A percentile compares a stretch with the other conserved stretches of the same genome.
Conservation (phyloP, 2,888 invertebrate genomes). For the Ischnura elegans region DNA sequence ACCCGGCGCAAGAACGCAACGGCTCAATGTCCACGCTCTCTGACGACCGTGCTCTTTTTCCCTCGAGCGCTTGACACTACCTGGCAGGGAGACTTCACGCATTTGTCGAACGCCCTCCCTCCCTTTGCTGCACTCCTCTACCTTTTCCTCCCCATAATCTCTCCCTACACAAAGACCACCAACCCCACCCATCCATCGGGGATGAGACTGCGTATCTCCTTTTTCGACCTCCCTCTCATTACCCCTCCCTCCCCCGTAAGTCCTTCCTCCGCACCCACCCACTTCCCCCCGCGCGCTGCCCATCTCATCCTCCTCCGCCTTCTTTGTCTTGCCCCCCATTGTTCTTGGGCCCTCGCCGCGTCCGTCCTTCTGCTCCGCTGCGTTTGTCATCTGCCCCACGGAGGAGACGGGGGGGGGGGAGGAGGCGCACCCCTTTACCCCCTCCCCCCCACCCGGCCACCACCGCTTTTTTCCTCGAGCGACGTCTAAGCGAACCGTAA, state of each 20-base stretch:
- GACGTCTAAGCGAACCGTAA: constrained; percentile 59
- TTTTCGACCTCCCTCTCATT: constrained; percentile 8
- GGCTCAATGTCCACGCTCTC: not conserved
- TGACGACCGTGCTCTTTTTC: not conserved
- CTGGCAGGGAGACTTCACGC: constrained; percentile 34
- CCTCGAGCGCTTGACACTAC: not conserved
- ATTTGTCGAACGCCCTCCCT: not conserved
- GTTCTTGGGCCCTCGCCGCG: constrained; percentile 48
- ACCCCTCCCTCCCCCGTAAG: not conserved
- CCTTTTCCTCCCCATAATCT: not conserved
- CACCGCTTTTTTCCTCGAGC: constrained; percentile 28
- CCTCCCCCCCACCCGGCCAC: not conserved
- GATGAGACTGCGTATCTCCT: constrained; percentile 38
- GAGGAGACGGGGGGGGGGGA: too few relatives aligned
- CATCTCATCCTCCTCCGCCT: not conserved
- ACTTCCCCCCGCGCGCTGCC: not conserved
- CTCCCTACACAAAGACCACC: not conserved
- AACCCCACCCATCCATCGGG: constrained; percentile 9
- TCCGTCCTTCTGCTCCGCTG: constrained; percentile 65
- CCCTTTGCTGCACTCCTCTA: not conserved
- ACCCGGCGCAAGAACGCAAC: not conserved
- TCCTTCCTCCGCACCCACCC: not conserved
- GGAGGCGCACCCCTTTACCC: constrained; percentile 8
- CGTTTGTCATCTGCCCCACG: constrained; percentile 63
- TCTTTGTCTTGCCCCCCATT: constrained; percentile 61